These are phyloP conservation scores for human DNA, from an alignment of 2,113 vertebrate genomes.

Conservation along the genomic window DNA sequence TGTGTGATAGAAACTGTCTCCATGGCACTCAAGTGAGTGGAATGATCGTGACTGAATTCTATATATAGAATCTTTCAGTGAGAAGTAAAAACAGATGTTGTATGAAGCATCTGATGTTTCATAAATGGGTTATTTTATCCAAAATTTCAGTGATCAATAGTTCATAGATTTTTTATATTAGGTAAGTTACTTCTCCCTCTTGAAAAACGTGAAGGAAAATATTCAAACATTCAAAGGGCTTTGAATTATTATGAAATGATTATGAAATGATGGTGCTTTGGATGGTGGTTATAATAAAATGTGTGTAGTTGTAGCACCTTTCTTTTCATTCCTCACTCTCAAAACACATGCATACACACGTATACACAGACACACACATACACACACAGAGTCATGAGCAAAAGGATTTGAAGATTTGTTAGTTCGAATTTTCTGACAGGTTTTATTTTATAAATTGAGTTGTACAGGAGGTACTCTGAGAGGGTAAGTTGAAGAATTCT, in stretches of 20 bases:
- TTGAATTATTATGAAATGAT: not conserved
- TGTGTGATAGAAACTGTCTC: not conserved
- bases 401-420: not conserved
- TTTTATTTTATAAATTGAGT: slow-evolving; percentile 23
- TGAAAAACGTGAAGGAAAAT: slow-evolving; percentile 31
- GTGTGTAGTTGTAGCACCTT: not conserved
- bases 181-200: not conserved
- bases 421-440: not conserved
- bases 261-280: not conserved
- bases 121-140: not conserved
- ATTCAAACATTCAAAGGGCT: not conserved
- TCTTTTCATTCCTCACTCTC: not conserved
- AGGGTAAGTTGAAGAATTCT: slow-evolving; percentile 6
- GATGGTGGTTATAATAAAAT: not conserved
- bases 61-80: not conserved
- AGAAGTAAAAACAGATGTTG: not conserved
- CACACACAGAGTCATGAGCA: not conserved
- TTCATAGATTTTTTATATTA: not conserved
- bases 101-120: slow-evolving; percentile 10
- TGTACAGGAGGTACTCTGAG: not conserved
- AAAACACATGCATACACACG: not conserved
- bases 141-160: not conserved
- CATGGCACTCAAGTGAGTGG: not conserved
- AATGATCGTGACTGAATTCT: not conserved
- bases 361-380: not conserved